Percentiles rank a stretch among this genome's conserved stretches.
phyloP scores from a whole-genome alignment of 2,888 invertebrate species.

The Xanthia icteritia region DNA sequence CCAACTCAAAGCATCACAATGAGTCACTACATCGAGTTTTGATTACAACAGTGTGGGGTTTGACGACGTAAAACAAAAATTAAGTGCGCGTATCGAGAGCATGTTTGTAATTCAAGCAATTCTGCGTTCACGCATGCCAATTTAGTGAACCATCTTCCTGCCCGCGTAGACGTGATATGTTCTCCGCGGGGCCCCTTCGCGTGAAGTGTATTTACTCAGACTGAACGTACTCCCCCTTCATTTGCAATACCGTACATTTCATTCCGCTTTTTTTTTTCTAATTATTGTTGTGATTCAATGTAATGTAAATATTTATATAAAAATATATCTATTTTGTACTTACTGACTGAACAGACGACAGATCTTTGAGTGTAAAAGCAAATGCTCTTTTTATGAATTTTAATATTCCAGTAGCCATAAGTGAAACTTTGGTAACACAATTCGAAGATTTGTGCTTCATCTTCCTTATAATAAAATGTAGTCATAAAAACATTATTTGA shows the following conservation, averaged over 20 bases:
- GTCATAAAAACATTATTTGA: conserved; percentile 57
- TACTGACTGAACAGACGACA: conserved; percentile 76
- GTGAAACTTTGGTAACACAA: conserved; percentile 61
- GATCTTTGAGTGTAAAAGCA: conserved; percentile 62
- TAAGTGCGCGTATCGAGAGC: conserved; percentile 24
- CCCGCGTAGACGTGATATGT: conserved; percentile 59
- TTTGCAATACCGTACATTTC: conserved; percentile 69
- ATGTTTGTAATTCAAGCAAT: conserved; percentile 39
- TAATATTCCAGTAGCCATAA: conserved; percentile 66
- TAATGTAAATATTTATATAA: conserved; percentile 81
- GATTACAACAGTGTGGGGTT: background rate
- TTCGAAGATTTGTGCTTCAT: conserved; percentile 64
- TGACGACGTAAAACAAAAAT: conserved; percentile 25
- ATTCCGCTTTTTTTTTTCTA: conserved; percentile 78
- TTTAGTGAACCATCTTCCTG: conserved; percentile 53
- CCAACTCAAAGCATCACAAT: conserved; percentile 33
- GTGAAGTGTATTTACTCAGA: conserved; percentile 73
- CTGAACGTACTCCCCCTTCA: conserved; percentile 67
- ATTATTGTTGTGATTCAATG: conserved; percentile 78
- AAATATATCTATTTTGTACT: conserved; percentile 82
- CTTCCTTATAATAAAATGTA: conserved; percentile 60
- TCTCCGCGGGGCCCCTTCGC: conserved; percentile 32
- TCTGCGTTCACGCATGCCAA: conserved; percentile 50
- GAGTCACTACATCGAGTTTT: conserved; percentile 19
- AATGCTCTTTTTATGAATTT: conserved; percentile 58